Evolutionary conservation across 1,140 invertebrate genomes (phyloP).

Genomic region (Philotrypesis tridentata): DNA sequence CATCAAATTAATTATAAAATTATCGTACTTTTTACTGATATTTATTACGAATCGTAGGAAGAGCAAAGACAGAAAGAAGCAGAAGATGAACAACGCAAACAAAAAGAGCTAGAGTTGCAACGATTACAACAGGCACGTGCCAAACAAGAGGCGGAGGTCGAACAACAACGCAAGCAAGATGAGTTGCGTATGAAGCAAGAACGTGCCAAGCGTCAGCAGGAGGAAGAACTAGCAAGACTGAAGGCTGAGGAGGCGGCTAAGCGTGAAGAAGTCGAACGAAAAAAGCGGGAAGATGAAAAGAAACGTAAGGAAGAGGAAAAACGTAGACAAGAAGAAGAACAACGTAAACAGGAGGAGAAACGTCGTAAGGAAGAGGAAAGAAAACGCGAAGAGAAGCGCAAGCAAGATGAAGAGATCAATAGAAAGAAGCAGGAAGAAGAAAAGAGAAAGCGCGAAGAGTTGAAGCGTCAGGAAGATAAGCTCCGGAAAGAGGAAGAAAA

Average conservation of each 20-base stretch:
- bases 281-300: slow-evolving; percentile 67
- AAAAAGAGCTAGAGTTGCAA: slow-evolving; percentile 61
- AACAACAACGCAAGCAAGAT: slow-evolving; percentile 53
- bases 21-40: neutral
- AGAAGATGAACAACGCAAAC: slow-evolving; percentile 63
- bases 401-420: slow-evolving; percentile 65
- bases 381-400: slow-evolving; percentile 65
- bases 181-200: slow-evolving; percentile 62
- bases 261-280: slow-evolving; percentile 66
- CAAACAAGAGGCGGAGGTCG: slow-evolving; percentile 57
- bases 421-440: slow-evolving; percentile 73
- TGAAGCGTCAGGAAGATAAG: slow-evolving; percentile 71
- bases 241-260: slow-evolving; percentile 65
- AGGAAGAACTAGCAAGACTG: slow-evolving; percentile 59
- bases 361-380: slow-evolving; percentile 69
- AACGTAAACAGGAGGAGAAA: slow-evolving; percentile 69
- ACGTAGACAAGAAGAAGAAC: slow-evolving; percentile 72
- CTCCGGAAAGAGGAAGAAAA: slow-evolving; percentile 70
- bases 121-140: slow-evolving; percentile 56
- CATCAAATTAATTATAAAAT: slow-evolving; percentile 4
- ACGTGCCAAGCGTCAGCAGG: slow-evolving; percentile 66
- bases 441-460: slow-evolving; percentile 73
- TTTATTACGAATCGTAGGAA: slow-evolving; percentile 59
- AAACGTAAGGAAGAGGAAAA: slow-evolving; percentile 72
- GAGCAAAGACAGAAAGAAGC: slow-evolving; percentile 72